These are phyloP conservation scores for Pterocles orientalis DNA, from an alignment of 2,113 vertebrate genomes.

Conservation along the genomic window DNA sequence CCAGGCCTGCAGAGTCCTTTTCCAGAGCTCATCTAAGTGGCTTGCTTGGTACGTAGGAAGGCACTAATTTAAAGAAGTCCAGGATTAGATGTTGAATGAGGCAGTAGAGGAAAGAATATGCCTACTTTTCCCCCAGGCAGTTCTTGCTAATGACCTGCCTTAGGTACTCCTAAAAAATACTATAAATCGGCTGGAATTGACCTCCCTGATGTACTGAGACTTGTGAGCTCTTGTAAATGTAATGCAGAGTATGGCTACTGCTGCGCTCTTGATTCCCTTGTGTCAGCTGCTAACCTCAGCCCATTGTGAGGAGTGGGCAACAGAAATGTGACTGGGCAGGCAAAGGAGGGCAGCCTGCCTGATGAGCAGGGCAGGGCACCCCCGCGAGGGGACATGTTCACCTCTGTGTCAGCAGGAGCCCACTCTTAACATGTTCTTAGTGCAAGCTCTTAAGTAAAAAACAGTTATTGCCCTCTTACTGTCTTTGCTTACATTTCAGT, in stretches of 20 bases:
- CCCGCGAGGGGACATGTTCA: accelerated
- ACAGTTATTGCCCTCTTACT: background rate
- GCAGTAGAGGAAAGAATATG: background rate
- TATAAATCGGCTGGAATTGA: background rate
- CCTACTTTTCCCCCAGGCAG: background rate
- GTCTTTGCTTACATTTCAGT: background rate
- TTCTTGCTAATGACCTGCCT: background rate
- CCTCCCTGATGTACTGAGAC: background rate
- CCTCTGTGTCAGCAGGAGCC: background rate
- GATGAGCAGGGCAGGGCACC: background rate
- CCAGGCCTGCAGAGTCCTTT: background rate
- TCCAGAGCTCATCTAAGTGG: background rate
- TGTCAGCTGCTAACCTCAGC: background rate
- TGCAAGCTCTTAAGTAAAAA: background rate
- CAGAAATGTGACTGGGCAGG: background rate
- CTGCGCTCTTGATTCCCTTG: accelerated
- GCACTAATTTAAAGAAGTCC: background rate
- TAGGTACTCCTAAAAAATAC: background rate
- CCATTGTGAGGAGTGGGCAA: background rate
- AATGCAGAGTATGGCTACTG: background rate
- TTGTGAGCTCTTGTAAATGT: background rate
- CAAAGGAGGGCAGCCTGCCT: background rate
- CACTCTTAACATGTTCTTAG: background rate
- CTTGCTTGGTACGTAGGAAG: background rate
- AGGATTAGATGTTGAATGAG: background rate